These are phyloP conservation scores for Parotia lawesii DNA, from an alignment of 2,113 vertebrate species.

Conservation along the genomic window DNA sequence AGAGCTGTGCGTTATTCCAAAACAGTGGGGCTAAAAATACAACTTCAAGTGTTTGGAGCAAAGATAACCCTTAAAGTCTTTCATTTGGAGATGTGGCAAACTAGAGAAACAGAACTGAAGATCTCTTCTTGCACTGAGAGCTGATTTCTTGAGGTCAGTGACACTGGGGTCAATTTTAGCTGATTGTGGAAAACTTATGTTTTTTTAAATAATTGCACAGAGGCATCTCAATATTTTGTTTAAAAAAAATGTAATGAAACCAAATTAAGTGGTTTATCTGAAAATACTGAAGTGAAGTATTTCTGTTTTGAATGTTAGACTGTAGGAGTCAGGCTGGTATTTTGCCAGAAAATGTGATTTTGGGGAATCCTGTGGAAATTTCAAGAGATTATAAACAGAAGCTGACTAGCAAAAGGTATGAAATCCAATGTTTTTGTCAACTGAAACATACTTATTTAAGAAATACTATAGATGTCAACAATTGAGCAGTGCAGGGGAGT, in stretches of 20 bases:
- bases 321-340: background rate
- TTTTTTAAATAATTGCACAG: background rate
- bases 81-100: background rate
- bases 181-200: background rate
- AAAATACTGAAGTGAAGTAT: background rate
- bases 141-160: background rate
- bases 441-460: background rate
- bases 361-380: constrained; percentile 7
- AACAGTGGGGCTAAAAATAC: background rate
- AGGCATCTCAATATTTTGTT: background rate
- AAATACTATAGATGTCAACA: background rate
- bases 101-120: background rate
- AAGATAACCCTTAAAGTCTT: background rate
- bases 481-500: background rate
- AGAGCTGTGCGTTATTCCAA: background rate
- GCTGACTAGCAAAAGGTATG: background rate
- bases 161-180: background rate
- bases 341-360: constrained; percentile 24
- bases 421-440: background rate
- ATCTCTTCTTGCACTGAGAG: background rate
- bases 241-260: background rate
- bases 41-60: background rate
- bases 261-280: background rate
- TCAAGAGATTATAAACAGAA: background rate
- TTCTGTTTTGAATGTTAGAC: background rate